These are phyloP conservation scores for Belgica antarctica DNA, from an alignment of 2,888 invertebrate species.

Conservation along the genomic window DNA sequence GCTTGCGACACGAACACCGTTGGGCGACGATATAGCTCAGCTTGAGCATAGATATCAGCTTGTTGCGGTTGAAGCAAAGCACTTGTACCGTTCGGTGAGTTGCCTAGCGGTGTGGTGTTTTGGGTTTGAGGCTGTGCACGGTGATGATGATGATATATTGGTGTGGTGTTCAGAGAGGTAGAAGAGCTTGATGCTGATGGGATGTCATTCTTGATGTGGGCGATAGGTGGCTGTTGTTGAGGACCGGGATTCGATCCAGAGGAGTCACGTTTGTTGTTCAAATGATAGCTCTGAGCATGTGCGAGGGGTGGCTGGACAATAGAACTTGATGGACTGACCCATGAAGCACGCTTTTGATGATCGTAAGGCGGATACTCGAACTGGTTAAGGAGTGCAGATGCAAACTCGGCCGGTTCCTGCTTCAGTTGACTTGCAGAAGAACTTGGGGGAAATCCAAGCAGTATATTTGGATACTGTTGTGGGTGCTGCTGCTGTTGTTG, in stretches of 20 bases:
- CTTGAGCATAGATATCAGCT: constrained; percentile 56
- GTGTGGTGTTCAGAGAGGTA: constrained; percentile 48
- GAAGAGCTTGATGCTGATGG: constrained; percentile 51
- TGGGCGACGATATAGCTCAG: constrained; percentile 64
- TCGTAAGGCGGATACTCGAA: constrained; percentile 52
- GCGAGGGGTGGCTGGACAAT: constrained; percentile 53
- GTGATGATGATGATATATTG: constrained; percentile 55
- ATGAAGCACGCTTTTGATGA: constrained; percentile 54
- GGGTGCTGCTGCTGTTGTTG: constrained; percentile 57
- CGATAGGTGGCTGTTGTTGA: constrained; percentile 51
- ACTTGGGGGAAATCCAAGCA: constrained; percentile 58
- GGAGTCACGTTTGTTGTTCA: constrained; percentile 46
- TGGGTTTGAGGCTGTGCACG: constrained; percentile 54
- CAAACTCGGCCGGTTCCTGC: constrained; percentile 54
- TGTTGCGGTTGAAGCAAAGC: constrained; percentile 29
- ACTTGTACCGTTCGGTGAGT: constrained; percentile 49
- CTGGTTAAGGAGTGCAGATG: not conserved
- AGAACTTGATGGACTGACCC: constrained; percentile 48
- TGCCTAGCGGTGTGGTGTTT: constrained; percentile 56
- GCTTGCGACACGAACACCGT: constrained; percentile 67
- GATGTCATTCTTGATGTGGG: constrained; percentile 54
- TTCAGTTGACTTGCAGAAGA: constrained; percentile 50
- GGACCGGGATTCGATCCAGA: constrained; percentile 46
- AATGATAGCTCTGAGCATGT: constrained; percentile 52
- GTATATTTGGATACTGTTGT: constrained; percentile 70